Evolutionary conservation across 2,797 vertebrate species (phyloP), one percentile per base, ranked within the genome.

Genomic region (Melanotaenia pygmaea): DNA sequence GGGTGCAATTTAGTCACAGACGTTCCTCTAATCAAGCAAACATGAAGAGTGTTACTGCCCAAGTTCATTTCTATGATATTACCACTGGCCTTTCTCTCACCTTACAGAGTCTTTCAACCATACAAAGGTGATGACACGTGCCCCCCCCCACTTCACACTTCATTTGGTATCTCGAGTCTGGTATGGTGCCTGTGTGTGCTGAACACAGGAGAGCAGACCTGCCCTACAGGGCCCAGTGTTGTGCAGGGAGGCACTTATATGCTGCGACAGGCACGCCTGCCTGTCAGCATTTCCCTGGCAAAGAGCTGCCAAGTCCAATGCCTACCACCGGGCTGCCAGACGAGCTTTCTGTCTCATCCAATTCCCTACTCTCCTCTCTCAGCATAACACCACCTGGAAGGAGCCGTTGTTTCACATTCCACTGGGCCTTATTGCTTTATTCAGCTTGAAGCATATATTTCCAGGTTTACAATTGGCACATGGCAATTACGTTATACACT

Each of bases 281-380:
- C 89, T 91, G 91, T 94, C 91, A 94, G 91, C 82, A 45, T 83
- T 88, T 92, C 86, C 77, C 83, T 76, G 64, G 86, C 83, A 91
- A 85, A 92, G 87, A 92, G 81, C 90, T 93, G 92, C 91, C 93
- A 93, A 87, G 88, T 90, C 89, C 85, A 89, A 90, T 89, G 92
- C 86, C 89, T 90, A 87, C 85, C 89, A 89, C 81, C 86, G 83
- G 88, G 88, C 85, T 81, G 77, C 75, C 90, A 77, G 87, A 90
- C 84, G 74, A 90, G 90, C 81, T 86, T 87, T 79, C 89, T 88
- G 93, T 94, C 92, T 79, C 84, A 89, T 92, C 86, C 86, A 86
- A 93, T 93, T 84, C 78, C 79, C 83, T 84, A 82, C 84, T 79
- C 86, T 77, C 63, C 68, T 67, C 85, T 87, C 84, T 77, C 71